Evolutionary conservation across 2,797 vertebrate genomes (phyloP).

Genomic region (Falco biarmicus): DNA sequence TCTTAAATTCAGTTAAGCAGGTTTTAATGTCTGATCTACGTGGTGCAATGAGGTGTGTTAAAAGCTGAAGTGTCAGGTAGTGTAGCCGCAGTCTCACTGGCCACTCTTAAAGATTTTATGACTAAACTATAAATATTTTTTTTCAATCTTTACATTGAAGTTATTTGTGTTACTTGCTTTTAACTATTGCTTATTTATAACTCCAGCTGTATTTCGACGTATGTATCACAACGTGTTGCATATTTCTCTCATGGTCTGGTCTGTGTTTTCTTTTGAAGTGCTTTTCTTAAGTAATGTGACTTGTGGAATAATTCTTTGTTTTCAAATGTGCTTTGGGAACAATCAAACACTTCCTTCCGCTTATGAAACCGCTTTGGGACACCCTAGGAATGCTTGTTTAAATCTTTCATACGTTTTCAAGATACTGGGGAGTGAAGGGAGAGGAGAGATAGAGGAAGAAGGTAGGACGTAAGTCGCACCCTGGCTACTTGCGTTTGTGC

Average conservation of each 20-base stretch:
- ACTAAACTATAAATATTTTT: background rate
- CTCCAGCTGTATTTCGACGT: background rate
- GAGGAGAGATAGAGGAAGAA: slow-evolving; percentile 1
- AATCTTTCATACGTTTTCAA: background rate
- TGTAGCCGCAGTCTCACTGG: background rate
- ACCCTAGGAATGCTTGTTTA: background rate
- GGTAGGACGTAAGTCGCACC: background rate
- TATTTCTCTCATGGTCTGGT: background rate
- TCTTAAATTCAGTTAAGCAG: background rate
- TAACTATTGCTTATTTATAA: background rate
- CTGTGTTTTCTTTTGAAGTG: background rate
- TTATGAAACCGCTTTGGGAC: background rate
- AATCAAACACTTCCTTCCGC: slow-evolving; percentile 3
- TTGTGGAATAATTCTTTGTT: slow-evolving; percentile 5
- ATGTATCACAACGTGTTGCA: background rate
- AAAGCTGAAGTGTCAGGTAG: background rate
- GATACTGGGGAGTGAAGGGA: background rate
- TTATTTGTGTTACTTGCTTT: background rate
- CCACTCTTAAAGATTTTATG: background rate
- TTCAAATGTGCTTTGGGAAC: slow-evolving; percentile 7
- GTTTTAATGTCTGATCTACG: background rate
- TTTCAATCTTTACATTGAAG: background rate
- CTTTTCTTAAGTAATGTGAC: background rate
- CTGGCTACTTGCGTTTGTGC: background rate
- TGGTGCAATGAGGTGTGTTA: background rate